These are phyloP conservation scores for Phoronis australis DNA, from an alignment of 2,888 invertebrate genomes.

Conservation along the genomic window DNA sequence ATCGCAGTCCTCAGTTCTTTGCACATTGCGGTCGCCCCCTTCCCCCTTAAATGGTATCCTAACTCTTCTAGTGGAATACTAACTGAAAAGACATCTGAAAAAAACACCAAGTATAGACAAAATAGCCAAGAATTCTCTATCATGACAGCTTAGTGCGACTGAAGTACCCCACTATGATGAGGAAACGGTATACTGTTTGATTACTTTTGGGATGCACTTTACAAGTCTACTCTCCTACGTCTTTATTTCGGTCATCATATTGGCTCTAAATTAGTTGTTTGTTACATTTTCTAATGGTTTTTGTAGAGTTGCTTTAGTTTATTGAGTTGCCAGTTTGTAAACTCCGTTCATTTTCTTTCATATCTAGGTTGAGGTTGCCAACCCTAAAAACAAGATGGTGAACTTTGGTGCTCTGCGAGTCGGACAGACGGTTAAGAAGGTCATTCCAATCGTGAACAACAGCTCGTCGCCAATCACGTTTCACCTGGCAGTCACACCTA, in stretches of 20 bases:
- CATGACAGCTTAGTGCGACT: background rate
- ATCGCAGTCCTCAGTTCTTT: too few relatives aligned
- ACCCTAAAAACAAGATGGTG: conserved; percentile 43
- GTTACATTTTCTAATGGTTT: too few relatives aligned
- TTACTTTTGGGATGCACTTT: background rate
- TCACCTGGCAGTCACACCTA: conserved; percentile 44
- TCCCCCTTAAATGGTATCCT: too few relatives aligned
- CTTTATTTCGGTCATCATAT: background rate
- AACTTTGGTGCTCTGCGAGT: conserved; percentile 46
- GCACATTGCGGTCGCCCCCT: too few relatives aligned
- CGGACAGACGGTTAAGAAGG: conserved; percentile 37
- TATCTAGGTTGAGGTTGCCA: conserved; percentile 46
- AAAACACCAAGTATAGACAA: too few relatives aligned
- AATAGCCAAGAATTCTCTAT: too few relatives aligned
- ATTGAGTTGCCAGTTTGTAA: background rate
- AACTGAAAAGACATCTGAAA: too few relatives aligned
- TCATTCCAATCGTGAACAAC: conserved; percentile 49
- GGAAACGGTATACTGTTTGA: background rate
- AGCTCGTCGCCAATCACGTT: conserved; percentile 49
- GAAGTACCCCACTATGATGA: background rate
- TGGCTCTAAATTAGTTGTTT: too few relatives aligned
- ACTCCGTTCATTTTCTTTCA: background rate
- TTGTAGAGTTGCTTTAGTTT: too few relatives aligned
- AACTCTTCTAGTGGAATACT: too few relatives aligned
- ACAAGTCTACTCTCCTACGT: background rate